phyloP scores from a whole-genome alignment of 2,113 vertebrate genomes.

The Cercopithecus mona region DNA sequence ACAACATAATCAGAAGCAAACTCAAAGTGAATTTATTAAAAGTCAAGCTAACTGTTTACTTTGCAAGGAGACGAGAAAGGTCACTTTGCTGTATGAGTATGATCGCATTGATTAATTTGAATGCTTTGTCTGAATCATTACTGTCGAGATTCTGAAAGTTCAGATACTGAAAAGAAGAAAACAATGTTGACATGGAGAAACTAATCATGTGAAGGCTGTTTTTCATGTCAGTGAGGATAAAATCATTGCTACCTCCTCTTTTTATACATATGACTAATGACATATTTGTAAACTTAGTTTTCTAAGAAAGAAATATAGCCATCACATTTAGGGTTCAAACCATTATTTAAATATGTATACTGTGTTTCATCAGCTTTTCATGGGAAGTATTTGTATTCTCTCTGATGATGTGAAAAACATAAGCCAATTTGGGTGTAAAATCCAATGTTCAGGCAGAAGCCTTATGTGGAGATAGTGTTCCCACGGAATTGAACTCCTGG shows the following conservation, averaged over 20 bases:
- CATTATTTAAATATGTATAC: background rate
- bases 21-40: conserved; percentile 3
- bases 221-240: background rate
- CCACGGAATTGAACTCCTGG: background rate
- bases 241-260: background rate
- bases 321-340: background rate
- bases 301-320: background rate
- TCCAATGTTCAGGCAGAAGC: background rate
- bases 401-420: background rate
- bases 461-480: background rate
- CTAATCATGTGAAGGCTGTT: background rate
- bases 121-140: conserved; percentile 14
- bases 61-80: background rate
- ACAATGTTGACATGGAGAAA: background rate
- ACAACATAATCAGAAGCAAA: background rate
- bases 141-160: conserved; percentile 26
- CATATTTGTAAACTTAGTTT: background rate
- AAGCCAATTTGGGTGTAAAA: background rate
- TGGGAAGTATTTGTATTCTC: background rate
- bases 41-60: conserved; percentile 7
- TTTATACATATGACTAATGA: background rate
- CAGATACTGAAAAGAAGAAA: conserved; percentile 27
- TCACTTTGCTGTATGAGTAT: background rate
- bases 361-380: conserved; percentile 14
- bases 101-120: conserved; percentile 25